Percentiles rank a stretch among this genome's conserved stretches.
Conservation (phyloP, 2,113 vertebrate genomes). For the Malurus cyaneus region DNA sequence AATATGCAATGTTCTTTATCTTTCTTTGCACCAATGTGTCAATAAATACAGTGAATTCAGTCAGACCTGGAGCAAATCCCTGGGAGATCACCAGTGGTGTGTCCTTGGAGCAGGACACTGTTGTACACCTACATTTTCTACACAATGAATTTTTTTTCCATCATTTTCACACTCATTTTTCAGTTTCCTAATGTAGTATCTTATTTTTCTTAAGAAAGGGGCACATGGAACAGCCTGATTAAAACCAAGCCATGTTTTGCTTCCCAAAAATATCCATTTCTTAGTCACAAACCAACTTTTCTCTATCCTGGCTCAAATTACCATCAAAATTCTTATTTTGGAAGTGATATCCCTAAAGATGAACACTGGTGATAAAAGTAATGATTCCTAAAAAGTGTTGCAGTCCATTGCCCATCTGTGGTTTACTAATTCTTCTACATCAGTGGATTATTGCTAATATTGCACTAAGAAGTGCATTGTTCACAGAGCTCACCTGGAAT, state of each 20-base stretch:
- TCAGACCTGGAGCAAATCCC: not conserved
- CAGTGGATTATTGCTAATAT: not conserved
- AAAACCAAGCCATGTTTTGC: not conserved
- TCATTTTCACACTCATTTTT: not conserved
- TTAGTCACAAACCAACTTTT: not conserved
- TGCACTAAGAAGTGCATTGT: not conserved
- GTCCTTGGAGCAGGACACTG: not conserved
- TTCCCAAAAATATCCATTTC: not conserved
- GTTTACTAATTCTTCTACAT: not conserved
- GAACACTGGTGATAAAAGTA: not conserved
- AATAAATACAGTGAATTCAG: not conserved
- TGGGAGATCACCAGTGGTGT: not conserved
- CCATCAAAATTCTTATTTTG: not conserved
- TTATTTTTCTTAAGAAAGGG: not conserved
- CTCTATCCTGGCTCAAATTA: not conserved
- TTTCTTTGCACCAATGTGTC: not conserved
- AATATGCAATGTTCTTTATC: not conserved
- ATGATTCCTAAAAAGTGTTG: not conserved
- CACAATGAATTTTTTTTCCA: not conserved
- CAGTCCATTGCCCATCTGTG: not conserved
- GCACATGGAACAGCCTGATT: not conserved
- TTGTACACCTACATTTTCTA: no score
- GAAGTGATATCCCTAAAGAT: not conserved
- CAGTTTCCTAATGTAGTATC: not conserved
- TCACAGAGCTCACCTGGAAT: not conserved